Percentiles rank a stretch among this genome's conserved stretches.
Conservation (phyloP, 1,140 invertebrate species). For the Lordiphosa clarofinis region DNA sequence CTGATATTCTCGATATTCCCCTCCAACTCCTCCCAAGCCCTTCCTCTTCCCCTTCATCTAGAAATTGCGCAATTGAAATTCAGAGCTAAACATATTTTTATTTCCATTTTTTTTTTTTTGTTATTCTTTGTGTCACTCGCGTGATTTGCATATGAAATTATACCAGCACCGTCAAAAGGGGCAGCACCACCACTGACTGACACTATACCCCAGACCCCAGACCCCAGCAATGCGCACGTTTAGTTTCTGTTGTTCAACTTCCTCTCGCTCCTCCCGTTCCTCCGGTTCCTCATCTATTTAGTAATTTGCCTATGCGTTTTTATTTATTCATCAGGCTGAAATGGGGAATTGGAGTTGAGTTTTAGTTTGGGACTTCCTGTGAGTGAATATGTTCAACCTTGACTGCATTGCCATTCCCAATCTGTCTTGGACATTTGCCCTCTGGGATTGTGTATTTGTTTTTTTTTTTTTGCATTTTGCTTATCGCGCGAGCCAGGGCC, state of each 20-base stretch:
- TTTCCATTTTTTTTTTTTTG: constrained; percentile 17
- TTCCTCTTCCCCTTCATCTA: constrained; percentile 13
- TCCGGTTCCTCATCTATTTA: neutral
- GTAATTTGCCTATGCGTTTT: constrained; percentile 1
- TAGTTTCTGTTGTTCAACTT: neutral
- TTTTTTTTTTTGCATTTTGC: neutral
- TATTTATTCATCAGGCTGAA: constrained; percentile 4
- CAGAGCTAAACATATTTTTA: constrained; percentile 32
- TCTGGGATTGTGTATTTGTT: neutral
- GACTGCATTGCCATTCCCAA: neutral
- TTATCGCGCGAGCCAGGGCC: neutral
- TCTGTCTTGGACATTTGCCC: constrained; percentile 3
- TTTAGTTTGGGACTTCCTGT: constrained; percentile 8
- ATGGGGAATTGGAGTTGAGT: constrained; percentile 1
- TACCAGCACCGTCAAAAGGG: constrained; percentile 36
- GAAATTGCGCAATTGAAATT: constrained; percentile 53
- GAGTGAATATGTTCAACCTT: constrained; percentile 20
- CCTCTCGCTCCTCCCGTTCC: neutral
- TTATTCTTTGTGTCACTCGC: constrained; percentile 30
- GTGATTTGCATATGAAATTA: constrained; percentile 65
- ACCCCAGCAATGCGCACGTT: too few relatives aligned
- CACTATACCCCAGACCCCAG: too few relatives aligned
- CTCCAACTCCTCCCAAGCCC: too few relatives aligned
- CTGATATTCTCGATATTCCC: too few relatives aligned
- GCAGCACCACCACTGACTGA: neutral